Evolutionary conservation across 2,797 vertebrate genomes (phyloP), one percentile per base, ranked within the genome.

Genomic region (Chanos chanos): DNA sequence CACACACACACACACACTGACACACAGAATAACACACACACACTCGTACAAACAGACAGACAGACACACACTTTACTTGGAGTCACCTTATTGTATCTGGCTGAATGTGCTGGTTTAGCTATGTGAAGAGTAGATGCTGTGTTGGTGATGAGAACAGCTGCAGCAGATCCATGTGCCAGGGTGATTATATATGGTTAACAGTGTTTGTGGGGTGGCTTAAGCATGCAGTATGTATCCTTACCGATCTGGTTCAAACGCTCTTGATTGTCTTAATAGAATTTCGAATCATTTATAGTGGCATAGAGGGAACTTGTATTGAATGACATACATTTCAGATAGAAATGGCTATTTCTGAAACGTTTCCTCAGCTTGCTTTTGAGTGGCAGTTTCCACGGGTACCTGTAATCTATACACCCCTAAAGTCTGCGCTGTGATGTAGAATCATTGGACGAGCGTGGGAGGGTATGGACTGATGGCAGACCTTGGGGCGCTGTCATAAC

Each of bases 121-220:
- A n/a, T n/a, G n/a, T n/a, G n/a, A n/a, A n/a, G n/a, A n/a, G n/a
- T n/a, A n/a, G n/a, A n/a, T n/a, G n/a, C n/a, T n/a, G n/a, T n/a
- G n/a, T 65, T 65, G 59, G 48, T 22, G 44, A 53, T 19, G 37
- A 70, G 25, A 66, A 27, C 49, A 40, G 49, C 44, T 7, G 49
- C 49, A 40, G 49, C 44, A 7, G 49, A 66, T 66, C 60, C 44
- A 45, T 56, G 67, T 70, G 59, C 63, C 59, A 60, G 44, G 27
- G 27, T 18, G 58, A 43, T 58, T 41, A 27, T 27, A 51, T 27
- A 34, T 54, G 59, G 33, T 30, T 39, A 24, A 37, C 50, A 3
- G 9, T 43, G 27, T 4, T 27, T 6, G 4, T 28, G 28, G 6
- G 5, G 30, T 30, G 7, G 30, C 28, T 30, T 4, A 30, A 59